Conservation (phyloP, 2,888 invertebrate species). For the Tridacna gigas region DNA sequence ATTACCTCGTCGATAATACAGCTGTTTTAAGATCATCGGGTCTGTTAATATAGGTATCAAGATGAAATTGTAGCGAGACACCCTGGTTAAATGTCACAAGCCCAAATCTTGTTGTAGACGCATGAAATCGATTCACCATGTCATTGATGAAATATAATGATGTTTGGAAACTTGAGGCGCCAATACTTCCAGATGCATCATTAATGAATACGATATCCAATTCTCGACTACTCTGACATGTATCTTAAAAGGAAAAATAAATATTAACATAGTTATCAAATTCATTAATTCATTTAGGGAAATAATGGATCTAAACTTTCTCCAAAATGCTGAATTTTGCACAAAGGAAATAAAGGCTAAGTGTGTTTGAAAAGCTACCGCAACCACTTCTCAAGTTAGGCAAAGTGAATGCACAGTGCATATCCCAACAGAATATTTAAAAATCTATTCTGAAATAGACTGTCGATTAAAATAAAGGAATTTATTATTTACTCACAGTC, state of each 20-base stretch:
- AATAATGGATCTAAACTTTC: too few relatives aligned
- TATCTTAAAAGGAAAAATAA: not conserved
- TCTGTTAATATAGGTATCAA: not conserved
- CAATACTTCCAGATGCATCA: conserved; percentile 4
- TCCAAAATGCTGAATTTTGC: too few relatives aligned
- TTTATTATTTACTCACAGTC: not conserved
- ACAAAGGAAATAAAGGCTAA: too few relatives aligned
- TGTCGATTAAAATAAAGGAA: too few relatives aligned
- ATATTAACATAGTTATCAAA: not conserved
- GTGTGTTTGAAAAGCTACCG: too few relatives aligned
- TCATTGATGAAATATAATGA: not conserved
- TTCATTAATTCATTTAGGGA: too few relatives aligned
- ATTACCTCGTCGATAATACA: not conserved
- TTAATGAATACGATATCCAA: not conserved
- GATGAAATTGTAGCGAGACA: not conserved
- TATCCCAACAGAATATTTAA: too few relatives aligned
- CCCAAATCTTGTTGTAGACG: conserved; percentile 3
- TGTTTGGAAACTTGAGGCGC: not conserved
- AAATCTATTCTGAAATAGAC: too few relatives aligned
- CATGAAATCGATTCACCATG: not conserved
- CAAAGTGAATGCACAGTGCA: too few relatives aligned
- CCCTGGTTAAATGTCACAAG: conserved; percentile 1
- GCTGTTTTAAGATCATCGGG: not conserved
- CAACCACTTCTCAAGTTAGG: too few relatives aligned
- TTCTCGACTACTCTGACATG: not conserved